These are phyloP conservation scores for Thera britannica DNA, from an alignment of 2,888 invertebrate genomes.

Conservation along the genomic window DNA sequence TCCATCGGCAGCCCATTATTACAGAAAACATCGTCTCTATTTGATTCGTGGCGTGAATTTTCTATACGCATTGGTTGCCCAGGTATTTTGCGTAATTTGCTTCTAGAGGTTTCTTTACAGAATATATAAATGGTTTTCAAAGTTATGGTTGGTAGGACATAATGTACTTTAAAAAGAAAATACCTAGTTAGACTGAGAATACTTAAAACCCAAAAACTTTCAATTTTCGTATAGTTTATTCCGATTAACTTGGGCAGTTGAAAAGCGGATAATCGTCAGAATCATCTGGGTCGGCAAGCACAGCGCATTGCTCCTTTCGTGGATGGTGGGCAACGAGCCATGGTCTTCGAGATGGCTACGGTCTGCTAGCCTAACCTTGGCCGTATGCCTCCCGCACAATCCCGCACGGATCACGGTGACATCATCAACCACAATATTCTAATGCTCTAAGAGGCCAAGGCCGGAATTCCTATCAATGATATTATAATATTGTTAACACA, in stretches of 20 bases:
- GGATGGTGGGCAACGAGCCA: constrained; percentile 72
- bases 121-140: constrained; percentile 9
- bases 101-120: neutral
- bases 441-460: constrained; percentile 67
- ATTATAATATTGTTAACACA: constrained; percentile 46
- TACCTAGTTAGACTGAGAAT: constrained; percentile 41
- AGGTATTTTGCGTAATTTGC: constrained; percentile 1
- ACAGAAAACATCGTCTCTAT: constrained; percentile 48
- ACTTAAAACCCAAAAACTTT: constrained; percentile 51
- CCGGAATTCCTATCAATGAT: constrained; percentile 64
- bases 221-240: constrained; percentile 55
- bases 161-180: neutral
- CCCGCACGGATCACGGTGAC: constrained; percentile 70
- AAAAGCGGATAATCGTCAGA: constrained; percentile 62
- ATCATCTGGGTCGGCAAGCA: constrained; percentile 72
- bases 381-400: constrained; percentile 68
- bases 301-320: constrained; percentile 67
- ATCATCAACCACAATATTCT: constrained; percentile 67
- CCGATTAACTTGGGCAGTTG: constrained; percentile 60
- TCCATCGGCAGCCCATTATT: constrained; percentile 57
- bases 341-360: constrained; percentile 72
- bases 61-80: constrained; percentile 20
- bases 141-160: constrained; percentile 1
- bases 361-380: constrained; percentile 79
- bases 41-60: constrained; percentile 45